Evolutionary conservation across 1,140 invertebrate genomes (phyloP).

Genomic region (Popillia japonica): DNA sequence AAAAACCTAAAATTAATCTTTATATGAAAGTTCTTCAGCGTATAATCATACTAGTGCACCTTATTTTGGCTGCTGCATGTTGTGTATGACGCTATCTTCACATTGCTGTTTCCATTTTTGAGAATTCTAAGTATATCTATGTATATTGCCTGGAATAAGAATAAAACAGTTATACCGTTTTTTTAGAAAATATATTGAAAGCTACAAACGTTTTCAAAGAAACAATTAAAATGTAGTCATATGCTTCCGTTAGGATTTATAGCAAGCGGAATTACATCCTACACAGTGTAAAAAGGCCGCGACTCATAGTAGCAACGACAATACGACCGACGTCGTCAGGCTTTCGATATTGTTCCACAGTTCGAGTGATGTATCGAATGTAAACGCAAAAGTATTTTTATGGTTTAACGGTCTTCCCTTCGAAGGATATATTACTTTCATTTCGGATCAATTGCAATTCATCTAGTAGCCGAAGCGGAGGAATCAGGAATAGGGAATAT

Average conservation of each 20-base stretch:
- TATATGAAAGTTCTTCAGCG: too few relatives aligned
- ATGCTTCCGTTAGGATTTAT: constrained; percentile 14
- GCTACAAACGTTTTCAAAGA: neutral
- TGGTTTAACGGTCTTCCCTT: constrained; percentile 54
- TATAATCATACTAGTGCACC: too few relatives aligned
- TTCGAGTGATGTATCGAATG: constrained; percentile 23
- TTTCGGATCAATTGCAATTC: constrained; percentile 58
- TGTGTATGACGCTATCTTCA: too few relatives aligned
- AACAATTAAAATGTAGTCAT: neutral
- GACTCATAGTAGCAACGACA: neutral
- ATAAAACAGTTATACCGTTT: too few relatives aligned
- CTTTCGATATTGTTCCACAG: neutral
- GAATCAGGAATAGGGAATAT: constrained; percentile 37
- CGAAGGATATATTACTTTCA: constrained; percentile 60
- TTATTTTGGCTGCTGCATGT: too few relatives aligned
- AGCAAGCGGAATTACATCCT: neutral
- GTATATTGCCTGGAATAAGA: too few relatives aligned
- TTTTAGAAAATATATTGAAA: constrained; percentile 33
- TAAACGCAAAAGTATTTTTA: constrained; percentile 57
- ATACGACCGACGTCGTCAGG: neutral
- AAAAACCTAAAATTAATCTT: too few relatives aligned
- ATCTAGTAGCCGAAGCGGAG: constrained; percentile 49
- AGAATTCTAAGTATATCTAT: too few relatives aligned
- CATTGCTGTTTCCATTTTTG: too few relatives aligned
- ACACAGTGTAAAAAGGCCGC: neutral